These are phyloP conservation scores for Augiades crinisus DNA, from an alignment of 2,888 invertebrate genomes.

Conservation along the genomic window DNA sequence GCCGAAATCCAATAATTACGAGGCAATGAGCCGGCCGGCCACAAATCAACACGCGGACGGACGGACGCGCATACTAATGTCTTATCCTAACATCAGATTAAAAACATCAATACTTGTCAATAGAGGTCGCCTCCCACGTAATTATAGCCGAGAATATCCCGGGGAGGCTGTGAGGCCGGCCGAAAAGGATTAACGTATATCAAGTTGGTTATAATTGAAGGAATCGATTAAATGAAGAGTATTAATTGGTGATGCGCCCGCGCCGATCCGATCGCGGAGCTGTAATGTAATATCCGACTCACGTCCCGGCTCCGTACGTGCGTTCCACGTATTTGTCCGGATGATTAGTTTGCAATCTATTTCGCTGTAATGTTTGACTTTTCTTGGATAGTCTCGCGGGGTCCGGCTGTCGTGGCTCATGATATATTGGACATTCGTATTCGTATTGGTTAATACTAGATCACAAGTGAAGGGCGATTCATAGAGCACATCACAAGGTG, in stretches of 20 bases:
- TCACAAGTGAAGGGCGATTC: too few relatives aligned
- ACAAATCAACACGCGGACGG: slow-evolving; percentile 61
- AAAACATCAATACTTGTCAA: slow-evolving; percentile 81
- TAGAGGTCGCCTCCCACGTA: slow-evolving; percentile 79
- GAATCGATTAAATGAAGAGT: slow-evolving; percentile 80
- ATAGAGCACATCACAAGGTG: too few relatives aligned
- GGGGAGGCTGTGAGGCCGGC: slow-evolving; percentile 57
- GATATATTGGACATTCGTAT: not conserved
- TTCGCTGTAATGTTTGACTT: slow-evolving; percentile 4
- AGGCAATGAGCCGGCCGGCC: slow-evolving; percentile 72
- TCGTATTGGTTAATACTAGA: too few relatives aligned
- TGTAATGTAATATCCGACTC: slow-evolving; percentile 44
- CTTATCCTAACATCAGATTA: slow-evolving; percentile 81
- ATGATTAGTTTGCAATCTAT: slow-evolving; percentile 23
- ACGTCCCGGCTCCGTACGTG: slow-evolving; percentile 13
- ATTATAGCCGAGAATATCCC: slow-evolving; percentile 79
- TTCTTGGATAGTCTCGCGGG: not conserved
- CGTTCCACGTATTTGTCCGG: slow-evolving; percentile 20
- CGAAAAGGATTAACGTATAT: slow-evolving; percentile 78
- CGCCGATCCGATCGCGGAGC: slow-evolving; percentile 59
- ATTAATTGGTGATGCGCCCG: slow-evolving; percentile 79
- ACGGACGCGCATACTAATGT: slow-evolving; percentile 72
- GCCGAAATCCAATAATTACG: slow-evolving; percentile 79
- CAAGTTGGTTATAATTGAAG: slow-evolving; percentile 78
- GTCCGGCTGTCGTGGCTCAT: not conserved